Conservation (phyloP, 2,888 invertebrate species). For the Pollenia amentaria region DNA sequence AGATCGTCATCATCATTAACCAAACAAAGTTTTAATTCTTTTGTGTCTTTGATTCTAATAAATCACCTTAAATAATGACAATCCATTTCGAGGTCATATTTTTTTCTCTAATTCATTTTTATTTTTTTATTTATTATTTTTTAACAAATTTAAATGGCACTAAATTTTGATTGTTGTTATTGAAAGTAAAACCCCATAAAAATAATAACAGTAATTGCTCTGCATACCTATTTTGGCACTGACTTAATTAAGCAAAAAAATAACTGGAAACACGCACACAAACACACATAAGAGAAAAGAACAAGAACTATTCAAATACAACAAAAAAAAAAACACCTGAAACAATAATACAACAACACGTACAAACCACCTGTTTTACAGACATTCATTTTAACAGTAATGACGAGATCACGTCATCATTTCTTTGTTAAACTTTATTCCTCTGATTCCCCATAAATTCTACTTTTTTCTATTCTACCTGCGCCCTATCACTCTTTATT, state of each 20-base stretch:
- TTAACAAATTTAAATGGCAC: conserved; percentile 62
- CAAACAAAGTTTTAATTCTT: conserved; percentile 5
- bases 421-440: background rate
- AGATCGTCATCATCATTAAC: background rate
- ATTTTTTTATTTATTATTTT: conserved; percentile 49
- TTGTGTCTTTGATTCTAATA: conserved; percentile 29
- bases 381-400: conserved; percentile 1
- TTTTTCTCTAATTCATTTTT: conserved; percentile 30
- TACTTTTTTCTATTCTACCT: too few relatives aligned
- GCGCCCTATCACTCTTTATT: background rate
- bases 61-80: conserved; percentile 52
- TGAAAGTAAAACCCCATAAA: conserved; percentile 62
- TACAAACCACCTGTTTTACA: conserved; percentile 30
- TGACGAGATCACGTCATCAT: conserved; percentile 52
- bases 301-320: background rate
- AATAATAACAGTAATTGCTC: conserved; percentile 30
- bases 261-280: conserved; percentile 3
- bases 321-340: background rate
- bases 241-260: background rate
- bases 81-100: conserved; percentile 66
- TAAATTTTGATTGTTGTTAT: conserved; percentile 53
- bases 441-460: background rate
- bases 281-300: background rate
- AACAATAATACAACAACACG: conserved; percentile 7
- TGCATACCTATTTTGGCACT: conserved; percentile 29